Conservation (phyloP, 1,140 invertebrate genomes). For the Cecropterus lyciades region DNA sequence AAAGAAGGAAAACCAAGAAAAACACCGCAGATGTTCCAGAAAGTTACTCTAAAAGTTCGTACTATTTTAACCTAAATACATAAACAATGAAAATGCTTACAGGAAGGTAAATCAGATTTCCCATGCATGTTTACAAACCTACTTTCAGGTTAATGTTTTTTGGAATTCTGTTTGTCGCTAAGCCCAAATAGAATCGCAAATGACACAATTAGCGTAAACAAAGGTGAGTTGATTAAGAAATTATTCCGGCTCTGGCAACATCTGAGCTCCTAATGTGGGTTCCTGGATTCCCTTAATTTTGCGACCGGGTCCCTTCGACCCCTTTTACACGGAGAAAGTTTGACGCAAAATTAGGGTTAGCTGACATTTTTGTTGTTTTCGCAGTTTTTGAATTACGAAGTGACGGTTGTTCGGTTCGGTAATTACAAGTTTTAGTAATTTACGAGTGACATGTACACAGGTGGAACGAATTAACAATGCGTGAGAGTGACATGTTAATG, state of each 20-base stretch:
- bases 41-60: neutral
- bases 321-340: conserved; percentile 39
- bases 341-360: conserved; percentile 23
- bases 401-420: neutral
- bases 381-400: conserved; percentile 12
- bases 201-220: conserved; percentile 71
- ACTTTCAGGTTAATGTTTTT: conserved; percentile 42
- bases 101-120: conserved; percentile 37
- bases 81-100: conserved; percentile 36
- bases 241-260: conserved; percentile 56
- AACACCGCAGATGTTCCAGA: neutral
- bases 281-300: conserved; percentile 42
- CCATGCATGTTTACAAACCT: conserved; percentile 43
- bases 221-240: conserved; percentile 75
- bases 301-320: conserved; percentile 39
- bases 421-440: conserved; percentile 25
- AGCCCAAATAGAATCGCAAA: conserved; percentile 68
- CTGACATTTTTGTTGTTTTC: conserved; percentile 28
- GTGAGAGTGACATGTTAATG: conserved; percentile 11
- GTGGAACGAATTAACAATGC: conserved; percentile 8
- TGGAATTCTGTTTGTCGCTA: conserved; percentile 57
- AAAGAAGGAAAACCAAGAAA: conserved; percentile 3
- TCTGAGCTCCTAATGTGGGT: conserved; percentile 51
- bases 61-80: conserved; percentile 24
- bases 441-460: neutral